Evolutionary conservation across 2,888 invertebrate species (phyloP).

Genomic region (Monochamus alternatus): DNA sequence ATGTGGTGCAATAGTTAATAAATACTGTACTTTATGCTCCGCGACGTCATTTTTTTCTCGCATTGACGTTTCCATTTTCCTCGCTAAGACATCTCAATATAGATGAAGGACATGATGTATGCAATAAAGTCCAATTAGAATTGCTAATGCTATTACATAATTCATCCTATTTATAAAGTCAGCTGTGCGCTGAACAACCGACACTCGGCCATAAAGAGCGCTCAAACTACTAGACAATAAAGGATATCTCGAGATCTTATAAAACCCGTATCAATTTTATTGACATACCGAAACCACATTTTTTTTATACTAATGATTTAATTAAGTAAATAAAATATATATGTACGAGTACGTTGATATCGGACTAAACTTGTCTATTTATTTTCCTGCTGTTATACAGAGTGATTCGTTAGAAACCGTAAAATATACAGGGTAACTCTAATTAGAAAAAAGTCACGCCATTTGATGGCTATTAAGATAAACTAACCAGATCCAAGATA

Average conservation of each 20-base stretch:
- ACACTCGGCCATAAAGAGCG: background rate
- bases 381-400: no score
- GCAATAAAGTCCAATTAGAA: background rate
- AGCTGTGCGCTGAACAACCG: background rate
- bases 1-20: conserved; percentile 4
- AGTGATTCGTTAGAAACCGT: no score
- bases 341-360: no score
- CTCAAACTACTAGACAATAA: background rate
- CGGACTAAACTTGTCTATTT: no score
- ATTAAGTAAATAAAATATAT: no score
- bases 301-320: no score
- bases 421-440: no score
- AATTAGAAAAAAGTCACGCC: no score
- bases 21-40: background rate
- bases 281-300: no score
- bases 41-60: background rate
- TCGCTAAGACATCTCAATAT: background rate
- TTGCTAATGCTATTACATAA: conserved; percentile 1
- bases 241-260: background rate
- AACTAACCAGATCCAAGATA: no score
- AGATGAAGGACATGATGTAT: background rate
- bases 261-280: background rate
- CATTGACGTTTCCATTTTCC: background rate
- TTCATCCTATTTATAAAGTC: background rate
- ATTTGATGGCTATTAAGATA: no score